Conservation (phyloP, 2,113 vertebrate genomes). For the Tachuris rubrigastra region DNA sequence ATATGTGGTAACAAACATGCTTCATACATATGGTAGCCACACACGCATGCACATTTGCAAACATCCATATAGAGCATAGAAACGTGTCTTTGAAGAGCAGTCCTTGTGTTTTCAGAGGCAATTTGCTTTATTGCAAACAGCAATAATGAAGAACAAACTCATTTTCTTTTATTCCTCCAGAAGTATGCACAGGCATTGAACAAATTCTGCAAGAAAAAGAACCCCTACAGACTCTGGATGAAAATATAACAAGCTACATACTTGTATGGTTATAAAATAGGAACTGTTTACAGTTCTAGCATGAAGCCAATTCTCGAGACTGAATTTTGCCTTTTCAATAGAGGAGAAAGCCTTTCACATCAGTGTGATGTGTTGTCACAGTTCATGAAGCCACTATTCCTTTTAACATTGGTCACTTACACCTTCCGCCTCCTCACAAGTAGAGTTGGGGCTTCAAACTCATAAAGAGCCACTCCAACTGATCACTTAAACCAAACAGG, state of each 20-base stretch:
- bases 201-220: slow-evolving; percentile 30
- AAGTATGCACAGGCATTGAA: slow-evolving; percentile 47
- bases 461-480: neutral
- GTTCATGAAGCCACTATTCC: neutral
- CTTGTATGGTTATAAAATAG: slow-evolving; percentile 63
- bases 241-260: slow-evolving; percentile 52
- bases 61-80: neutral
- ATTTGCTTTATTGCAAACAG: slow-evolving; percentile 33
- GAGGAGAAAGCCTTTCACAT: slow-evolving; percentile 15
- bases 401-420: neutral
- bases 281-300: slow-evolving; percentile 57
- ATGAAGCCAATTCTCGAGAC: slow-evolving; percentile 19
- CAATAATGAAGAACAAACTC: slow-evolving; percentile 32
- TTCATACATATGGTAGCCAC: slow-evolving; percentile 18
- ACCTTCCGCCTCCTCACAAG: neutral
- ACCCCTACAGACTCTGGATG: slow-evolving; percentile 47
- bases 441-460: neutral
- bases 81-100: slow-evolving; percentile 29
- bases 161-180: slow-evolving; percentile 37
- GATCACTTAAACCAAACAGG: neutral
- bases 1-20: neutral
- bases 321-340: slow-evolving; percentile 37
- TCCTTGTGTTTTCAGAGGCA: slow-evolving; percentile 40
- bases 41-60: neutral
- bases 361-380: neutral